These are phyloP conservation scores for Agrochola macilenta DNA, from an alignment of 2,888 invertebrate genomes.

Conservation along the genomic window DNA sequence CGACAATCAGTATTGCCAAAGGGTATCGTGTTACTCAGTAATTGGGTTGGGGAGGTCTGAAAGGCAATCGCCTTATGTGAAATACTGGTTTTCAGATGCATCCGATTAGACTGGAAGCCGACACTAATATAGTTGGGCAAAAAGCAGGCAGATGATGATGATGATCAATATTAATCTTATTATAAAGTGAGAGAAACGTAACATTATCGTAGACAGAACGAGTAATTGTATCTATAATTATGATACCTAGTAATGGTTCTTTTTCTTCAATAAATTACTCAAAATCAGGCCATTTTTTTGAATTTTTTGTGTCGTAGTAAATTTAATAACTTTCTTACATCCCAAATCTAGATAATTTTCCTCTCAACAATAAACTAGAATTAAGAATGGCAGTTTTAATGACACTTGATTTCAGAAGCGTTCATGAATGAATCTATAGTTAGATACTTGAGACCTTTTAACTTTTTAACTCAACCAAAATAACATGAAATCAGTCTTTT, in stretches of 20 bases:
- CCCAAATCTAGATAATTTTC: not conserved
- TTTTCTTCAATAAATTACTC: no score
- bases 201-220: not conserved
- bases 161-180: slow-evolving; percentile 1
- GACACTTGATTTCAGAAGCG: no score
- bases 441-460: no score
- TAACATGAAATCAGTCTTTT: not conserved
- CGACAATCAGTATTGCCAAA: not conserved
- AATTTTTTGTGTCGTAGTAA: not conserved
- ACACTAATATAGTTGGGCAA: no score
- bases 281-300: not conserved
- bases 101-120: not conserved
- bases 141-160: not conserved
- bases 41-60: not conserved
- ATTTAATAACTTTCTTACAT: not conserved
- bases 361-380: not conserved
- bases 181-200: not conserved
- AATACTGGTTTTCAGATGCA: not conserved
- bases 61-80: not conserved
- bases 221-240: not conserved
- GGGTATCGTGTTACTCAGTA: not conserved
- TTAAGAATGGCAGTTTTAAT: no score
- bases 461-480: not conserved
- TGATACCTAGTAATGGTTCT: not conserved
- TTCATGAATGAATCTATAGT: no score